These are phyloP conservation scores for Acleris emargana DNA, from an alignment of 2,888 invertebrate species.

Conservation along the genomic window DNA sequence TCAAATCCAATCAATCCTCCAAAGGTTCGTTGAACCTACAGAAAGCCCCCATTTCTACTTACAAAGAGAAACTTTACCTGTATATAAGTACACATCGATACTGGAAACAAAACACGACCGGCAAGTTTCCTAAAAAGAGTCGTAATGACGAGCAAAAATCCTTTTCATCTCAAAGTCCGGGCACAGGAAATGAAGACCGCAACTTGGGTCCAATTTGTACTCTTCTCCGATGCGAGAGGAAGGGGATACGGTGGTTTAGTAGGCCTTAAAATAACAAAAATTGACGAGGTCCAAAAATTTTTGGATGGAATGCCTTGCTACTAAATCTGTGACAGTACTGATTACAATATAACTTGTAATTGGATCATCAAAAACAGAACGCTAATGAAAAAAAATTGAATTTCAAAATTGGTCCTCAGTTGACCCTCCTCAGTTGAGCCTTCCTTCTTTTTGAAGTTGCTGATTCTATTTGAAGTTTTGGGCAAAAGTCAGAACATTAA, in stretches of 20 bases:
- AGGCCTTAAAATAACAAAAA: too few species aligned
- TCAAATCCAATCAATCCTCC: background rate
- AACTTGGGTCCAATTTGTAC: constrained; percentile 40
- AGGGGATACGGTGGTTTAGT: constrained; percentile 13
- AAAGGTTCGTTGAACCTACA: constrained; percentile 1
- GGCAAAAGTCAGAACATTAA: too few species aligned
- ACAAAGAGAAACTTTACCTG: constrained; percentile 13
- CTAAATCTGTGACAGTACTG: too few species aligned
- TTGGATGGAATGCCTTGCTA: too few species aligned
- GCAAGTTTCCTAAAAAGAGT: constrained; percentile 36
- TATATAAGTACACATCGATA: constrained; percentile 22
- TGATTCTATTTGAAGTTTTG: background rate
- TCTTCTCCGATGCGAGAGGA: background rate
- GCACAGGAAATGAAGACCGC: constrained; percentile 64
- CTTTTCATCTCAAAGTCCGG: constrained; percentile 41
- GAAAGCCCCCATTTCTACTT: background rate
- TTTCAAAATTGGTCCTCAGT: too few species aligned
- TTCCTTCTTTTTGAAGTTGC: too few species aligned
- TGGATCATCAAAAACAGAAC: too few species aligned
- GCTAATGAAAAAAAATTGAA: too few species aligned
- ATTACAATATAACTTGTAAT: too few species aligned
- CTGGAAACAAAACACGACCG: constrained; percentile 34
- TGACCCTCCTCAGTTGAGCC: too few species aligned
- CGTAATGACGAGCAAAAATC: constrained; percentile 38
- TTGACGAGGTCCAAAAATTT: too few species aligned